Percentiles rank a stretch among this genome's conserved stretches.
Evolutionary conservation across 2,113 vertebrate species (phyloP).

Genomic region (Dipodomys merriami): DNA sequence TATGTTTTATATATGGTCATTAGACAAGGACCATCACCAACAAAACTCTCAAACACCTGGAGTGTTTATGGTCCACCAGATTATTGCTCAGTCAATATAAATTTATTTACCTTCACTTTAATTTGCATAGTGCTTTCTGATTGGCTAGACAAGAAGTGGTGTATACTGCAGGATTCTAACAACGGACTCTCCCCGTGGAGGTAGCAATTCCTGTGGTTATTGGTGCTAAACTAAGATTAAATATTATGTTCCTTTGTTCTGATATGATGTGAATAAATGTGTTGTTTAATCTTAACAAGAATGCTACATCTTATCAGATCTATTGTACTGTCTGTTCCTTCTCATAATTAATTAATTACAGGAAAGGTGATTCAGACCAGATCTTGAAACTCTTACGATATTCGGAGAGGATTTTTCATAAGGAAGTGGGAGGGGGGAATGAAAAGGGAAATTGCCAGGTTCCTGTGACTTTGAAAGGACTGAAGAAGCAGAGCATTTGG

Average conservation of each 20-base stretch:
- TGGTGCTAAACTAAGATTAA: constrained; percentile 87
- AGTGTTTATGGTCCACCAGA: constrained; percentile 61
- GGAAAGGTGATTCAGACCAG: constrained; percentile 82
- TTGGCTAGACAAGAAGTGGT: constrained; percentile 68
- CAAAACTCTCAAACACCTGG: constrained; percentile 59
- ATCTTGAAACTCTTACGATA: constrained; percentile 73
- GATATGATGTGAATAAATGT: constrained; percentile 80
- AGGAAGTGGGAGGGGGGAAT: constrained; percentile 76
- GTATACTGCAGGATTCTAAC: constrained; percentile 63
- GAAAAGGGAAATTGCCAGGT: constrained; percentile 73
- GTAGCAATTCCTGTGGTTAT: constrained; percentile 83
- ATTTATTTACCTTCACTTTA: constrained; percentile 73
- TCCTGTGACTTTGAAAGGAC: constrained; percentile 73
- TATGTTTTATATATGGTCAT: constrained; percentile 59
- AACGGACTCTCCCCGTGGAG: constrained; percentile 70
- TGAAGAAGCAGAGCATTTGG: constrained; percentile 75
- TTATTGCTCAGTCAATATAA: constrained; percentile 73
- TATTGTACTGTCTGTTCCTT: constrained; percentile 84
- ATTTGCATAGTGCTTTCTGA: constrained; percentile 77
- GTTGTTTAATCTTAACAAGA: constrained; percentile 84
- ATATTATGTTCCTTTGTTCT: constrained; percentile 78
- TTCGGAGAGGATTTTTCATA: constrained; percentile 71
- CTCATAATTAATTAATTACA: constrained; percentile 81
- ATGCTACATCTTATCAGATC: constrained; percentile 83
- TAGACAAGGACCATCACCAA: constrained; percentile 34